Evolutionary conservation across 2,888 invertebrate genomes (phyloP).

Genomic region (Siphlonurus alternatus): DNA sequence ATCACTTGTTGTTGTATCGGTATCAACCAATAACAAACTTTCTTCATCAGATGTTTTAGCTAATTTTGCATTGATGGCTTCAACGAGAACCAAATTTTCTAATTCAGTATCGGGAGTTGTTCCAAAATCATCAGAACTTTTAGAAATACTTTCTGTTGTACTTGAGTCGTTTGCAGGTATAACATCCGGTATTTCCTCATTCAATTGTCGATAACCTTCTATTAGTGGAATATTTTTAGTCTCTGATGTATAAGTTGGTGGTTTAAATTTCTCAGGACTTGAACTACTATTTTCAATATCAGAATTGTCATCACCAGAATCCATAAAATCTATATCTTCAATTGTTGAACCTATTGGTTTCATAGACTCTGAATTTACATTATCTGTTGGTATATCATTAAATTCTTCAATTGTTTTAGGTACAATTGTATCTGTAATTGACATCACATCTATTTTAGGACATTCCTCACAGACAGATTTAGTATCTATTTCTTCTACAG

Average conservation of each 20-base stretch:
- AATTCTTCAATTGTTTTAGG: too few species aligned
- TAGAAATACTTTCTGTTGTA: background rate
- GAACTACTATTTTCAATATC: conserved; percentile 31
- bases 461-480: too few species aligned
- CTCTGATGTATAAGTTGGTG: background rate
- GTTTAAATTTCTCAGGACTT: background rate
- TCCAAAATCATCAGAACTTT: background rate
- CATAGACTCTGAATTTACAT: background rate
- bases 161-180: background rate
- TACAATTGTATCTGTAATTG: background rate
- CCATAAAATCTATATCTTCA: conserved; percentile 73
- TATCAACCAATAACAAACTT: conserved; percentile 36
- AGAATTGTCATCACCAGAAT: conserved; percentile 68
- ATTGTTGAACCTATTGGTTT: conserved; percentile 19
- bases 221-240: background rate
- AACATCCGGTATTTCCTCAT: background rate
- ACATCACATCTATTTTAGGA: background rate
- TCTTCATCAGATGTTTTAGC: conserved; percentile 32
- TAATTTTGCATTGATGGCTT: background rate
- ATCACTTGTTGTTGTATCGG: conserved; percentile 28
- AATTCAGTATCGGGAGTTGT: background rate
- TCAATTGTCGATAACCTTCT: background rate
- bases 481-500: background rate
- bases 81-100: background rate
- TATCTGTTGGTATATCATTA: too few species aligned